Base-by-base conservation (phyloP, 2,888 invertebrate species). In the Endomychus coccineus region DNA sequence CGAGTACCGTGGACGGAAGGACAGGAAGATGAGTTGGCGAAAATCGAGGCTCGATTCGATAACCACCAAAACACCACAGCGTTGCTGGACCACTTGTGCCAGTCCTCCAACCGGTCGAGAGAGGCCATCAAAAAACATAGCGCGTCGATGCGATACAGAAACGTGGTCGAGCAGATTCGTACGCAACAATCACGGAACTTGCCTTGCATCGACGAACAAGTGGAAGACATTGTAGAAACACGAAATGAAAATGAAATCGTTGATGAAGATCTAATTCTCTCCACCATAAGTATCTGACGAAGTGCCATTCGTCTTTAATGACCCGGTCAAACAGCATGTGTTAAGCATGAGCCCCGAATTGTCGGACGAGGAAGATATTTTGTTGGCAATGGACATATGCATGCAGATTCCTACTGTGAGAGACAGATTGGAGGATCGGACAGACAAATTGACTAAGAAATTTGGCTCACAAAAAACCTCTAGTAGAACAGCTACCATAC, bases 101-200 rank as follows among this genome's bases (percentile, higher is more conserved):
- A n/a, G 6, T 19, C n/a, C 6, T 7, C 21, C 21, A n/a, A 19
- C 6, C 6, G 21, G n/a, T 19, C 21, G 6, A 19, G 21, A 19
- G 21, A 19, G 6, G 21, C 21, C 21, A n/a, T 19, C 21, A 19
- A 19, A 19, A 19, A 19, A n/a, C 21, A n/a, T n/a, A 19, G 21
- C 6, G 6, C 6, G 6, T 7, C 21, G n/a, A n/a, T n/a, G 21
- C 21, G n/a, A 19, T 19, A 19, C n/a, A 6, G 21, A n/a, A 19
- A 19, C n/a, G 6, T 19, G n/a, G 21, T 19, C 21, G 6, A 19
- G 21, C 6, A 6, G 21, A 7, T 19, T 19, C 6, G 21, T 7
- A n/a, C 6, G 21, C 6, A 7, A 19, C 6, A n/a, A 19, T n/a
- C 6, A n/a, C 21, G 21, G n/a, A n/a, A 19, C 6, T 6, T 7